Base-by-base conservation (phyloP, 2,113 vertebrate genomes). In the Pteropus alecto region DNA sequence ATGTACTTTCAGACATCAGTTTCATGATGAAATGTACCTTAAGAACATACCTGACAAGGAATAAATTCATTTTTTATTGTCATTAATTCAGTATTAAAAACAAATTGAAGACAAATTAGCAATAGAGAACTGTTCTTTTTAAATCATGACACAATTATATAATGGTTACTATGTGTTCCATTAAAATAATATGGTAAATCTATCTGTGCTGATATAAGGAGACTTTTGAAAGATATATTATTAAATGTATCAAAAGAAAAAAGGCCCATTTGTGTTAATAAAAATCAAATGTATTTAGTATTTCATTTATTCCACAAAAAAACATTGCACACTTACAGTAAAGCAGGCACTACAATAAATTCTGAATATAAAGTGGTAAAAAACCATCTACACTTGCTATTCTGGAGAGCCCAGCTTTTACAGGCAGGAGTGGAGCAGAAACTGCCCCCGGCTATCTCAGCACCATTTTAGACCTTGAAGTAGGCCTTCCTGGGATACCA, bases 291-390 rank as follows among this genome's bases (percentile, higher is more conserved):
- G 10, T 48, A 92, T 74, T 92, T 26, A 2, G 48, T 67, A 51
- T 51, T 51, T 33, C 3, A 58, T 48, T n/a, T 70, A 71, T 79
- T 54, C 11, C 28, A 46, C 30, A 65, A 8, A 60, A 70, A 90
- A 51, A 3, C 0, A 13, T 18, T 73, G 46, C 38, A 33, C 30
- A 54, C 15, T 54, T 35, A 15, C 5, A 26, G 35, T 48, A 35
- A 8, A 19, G 13, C 19, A 21, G 1, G 28, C 15, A 46, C 4
- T 9, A 19, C 6, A 38, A 10, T 10, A 41, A 28, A 4, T 6
- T 28, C 58, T 35, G 67, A 43, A 33, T 4, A 38, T 24, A n/a
- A 56, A 63, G 24, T 24, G 19, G n/a, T 61, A 43, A 0, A 35
- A 38, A 22, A 35, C 7, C 21, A 18, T 1, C 6, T 5, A 65